phyloP scores from a whole-genome alignment of 2,797 vertebrate species.

The Cirrhinus molitorella region DNA sequence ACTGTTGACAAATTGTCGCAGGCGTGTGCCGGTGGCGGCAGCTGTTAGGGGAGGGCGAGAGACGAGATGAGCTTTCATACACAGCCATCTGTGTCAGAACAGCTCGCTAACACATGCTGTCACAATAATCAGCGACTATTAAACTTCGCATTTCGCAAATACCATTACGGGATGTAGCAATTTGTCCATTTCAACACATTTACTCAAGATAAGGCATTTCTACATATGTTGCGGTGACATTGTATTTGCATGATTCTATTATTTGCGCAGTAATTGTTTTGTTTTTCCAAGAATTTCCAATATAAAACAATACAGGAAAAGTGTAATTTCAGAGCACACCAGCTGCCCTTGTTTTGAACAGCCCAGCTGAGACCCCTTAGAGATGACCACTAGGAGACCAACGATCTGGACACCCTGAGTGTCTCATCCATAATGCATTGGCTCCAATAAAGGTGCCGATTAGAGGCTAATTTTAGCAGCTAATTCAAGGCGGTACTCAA shows the following conservation, averaged over 20 bases:
- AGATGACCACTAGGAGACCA: slow-evolving; percentile 2
- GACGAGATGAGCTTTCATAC: slow-evolving; percentile 31
- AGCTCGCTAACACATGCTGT: slow-evolving; percentile 34
- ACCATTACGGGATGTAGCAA: slow-evolving; percentile 9
- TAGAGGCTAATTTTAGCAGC: slow-evolving; percentile 57
- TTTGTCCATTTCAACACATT: slow-evolving; percentile 38
- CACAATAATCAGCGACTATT: slow-evolving; percentile 31
- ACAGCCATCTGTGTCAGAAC: slow-evolving; percentile 16
- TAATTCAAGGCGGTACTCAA: slow-evolving; percentile 50
- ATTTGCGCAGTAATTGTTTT: slow-evolving; percentile 29
- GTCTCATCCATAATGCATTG: slow-evolving; percentile 51
- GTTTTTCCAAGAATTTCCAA: slow-evolving; percentile 18
- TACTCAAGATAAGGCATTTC: neutral
- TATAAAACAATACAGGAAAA: neutral
- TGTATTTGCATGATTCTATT: slow-evolving; percentile 14
- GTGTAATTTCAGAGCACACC: neutral
- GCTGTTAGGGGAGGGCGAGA: slow-evolving; percentile 28
- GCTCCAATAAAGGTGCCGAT: slow-evolving; percentile 54
- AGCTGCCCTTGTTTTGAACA: slow-evolving; percentile 32
- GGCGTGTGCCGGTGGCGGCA: slow-evolving; percentile 50
- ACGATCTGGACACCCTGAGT: slow-evolving; percentile 29
- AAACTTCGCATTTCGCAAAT: slow-evolving; percentile 1
- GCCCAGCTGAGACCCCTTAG: slow-evolving; percentile 23
- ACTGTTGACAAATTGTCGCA: slow-evolving; percentile 64
- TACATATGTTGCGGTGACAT: neutral